These are phyloP conservation scores for Drosophila macrothrix DNA, from an alignment of 2,888 invertebrate species.

Conservation along the genomic window DNA sequence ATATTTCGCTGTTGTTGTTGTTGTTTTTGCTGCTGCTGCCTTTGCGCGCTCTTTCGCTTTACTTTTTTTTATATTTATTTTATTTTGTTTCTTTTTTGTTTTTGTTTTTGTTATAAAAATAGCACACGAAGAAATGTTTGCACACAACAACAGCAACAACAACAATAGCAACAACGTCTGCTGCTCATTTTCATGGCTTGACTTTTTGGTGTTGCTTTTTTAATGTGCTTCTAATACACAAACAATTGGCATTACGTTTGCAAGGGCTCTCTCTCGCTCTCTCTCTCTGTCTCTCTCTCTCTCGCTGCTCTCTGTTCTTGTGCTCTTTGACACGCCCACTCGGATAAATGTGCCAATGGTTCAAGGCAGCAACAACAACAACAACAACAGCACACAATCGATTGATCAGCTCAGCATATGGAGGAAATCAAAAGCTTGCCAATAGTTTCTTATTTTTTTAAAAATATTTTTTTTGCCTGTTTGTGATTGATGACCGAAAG, in stretches of 20 bases:
- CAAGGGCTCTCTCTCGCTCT: constrained; percentile 7
- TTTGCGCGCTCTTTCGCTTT: constrained; percentile 62
- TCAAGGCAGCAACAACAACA: constrained; percentile 58
- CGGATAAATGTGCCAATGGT: constrained; percentile 72
- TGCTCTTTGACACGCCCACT: constrained; percentile 57
- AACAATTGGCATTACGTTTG: constrained; percentile 46
- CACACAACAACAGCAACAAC: constrained; percentile 57
- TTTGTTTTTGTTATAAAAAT: constrained; percentile 57
- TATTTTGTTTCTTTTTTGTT: constrained; percentile 33
- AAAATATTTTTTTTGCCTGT: not conserved
- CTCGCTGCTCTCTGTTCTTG: constrained; percentile 7
- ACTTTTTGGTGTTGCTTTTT: constrained; percentile 18
- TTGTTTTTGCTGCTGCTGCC: constrained; percentile 24
- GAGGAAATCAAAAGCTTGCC: constrained; percentile 17
- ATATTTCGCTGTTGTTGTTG: constrained; percentile 3
- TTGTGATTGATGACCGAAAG: not conserved
- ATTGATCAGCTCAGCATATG: constrained; percentile 10
- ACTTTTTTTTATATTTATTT: constrained; percentile 32
- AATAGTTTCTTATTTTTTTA: not conserved
- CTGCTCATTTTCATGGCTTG: constrained; percentile 38
- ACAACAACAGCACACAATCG: not conserved
- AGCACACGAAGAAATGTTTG: constrained; percentile 78
- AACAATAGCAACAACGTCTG: constrained; percentile 15
- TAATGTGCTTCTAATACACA: constrained; percentile 35
- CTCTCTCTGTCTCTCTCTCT: too few species aligned